Base-by-base conservation (phyloP, 2,888 invertebrate species). In the Chironomus riparius region DNA sequence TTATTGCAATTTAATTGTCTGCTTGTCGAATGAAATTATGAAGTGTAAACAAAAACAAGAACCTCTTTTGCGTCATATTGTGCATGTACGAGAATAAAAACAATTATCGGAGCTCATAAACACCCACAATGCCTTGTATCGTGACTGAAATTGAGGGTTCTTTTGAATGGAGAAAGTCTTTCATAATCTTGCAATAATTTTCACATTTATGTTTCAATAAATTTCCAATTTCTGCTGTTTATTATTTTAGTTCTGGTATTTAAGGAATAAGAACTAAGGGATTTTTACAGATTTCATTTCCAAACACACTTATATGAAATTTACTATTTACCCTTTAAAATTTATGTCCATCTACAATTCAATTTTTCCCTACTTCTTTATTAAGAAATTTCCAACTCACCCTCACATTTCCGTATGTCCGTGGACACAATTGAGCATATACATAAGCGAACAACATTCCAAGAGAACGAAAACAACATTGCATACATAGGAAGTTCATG, bases 1-100 rank as follows among this genome's bases (percentile, higher is more conserved):
- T 71, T 47, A 71, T 71, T 6, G 22, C 18, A 47, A 71, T 71
- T 71, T 71, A 71, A 71, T 71, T 71, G 50, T 15, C 56, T 15
- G 21, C 24, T 24, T 65, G 65, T 65, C 65, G 65, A 24, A 65
- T 38, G 38, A 38, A 56, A 56, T 56, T 56, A 56, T 56, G 56
- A 56, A 18, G 56, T 56, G 56, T 18, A 18, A 56, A 56, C 15
- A 56, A n/a, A 56, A 15, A 15, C 2, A 5, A 56, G 38, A 38
- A 38, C 38, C 56, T 56, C 56, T 56, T 56, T 56, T 38, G 38
- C 38, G 38, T 18, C 56, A 56, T n/a, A 56, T 56, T 56, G n/a
- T 56, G n/a, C n/a, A 15, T 56, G 56, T 18, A 7, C n/a, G 5
- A 56, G 5, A 56, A 15, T n/a, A 18, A 56, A 56, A 56, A 18